phyloP scores from a whole-genome alignment of 2,797 vertebrate species.

The Danionella dracula region DNA sequence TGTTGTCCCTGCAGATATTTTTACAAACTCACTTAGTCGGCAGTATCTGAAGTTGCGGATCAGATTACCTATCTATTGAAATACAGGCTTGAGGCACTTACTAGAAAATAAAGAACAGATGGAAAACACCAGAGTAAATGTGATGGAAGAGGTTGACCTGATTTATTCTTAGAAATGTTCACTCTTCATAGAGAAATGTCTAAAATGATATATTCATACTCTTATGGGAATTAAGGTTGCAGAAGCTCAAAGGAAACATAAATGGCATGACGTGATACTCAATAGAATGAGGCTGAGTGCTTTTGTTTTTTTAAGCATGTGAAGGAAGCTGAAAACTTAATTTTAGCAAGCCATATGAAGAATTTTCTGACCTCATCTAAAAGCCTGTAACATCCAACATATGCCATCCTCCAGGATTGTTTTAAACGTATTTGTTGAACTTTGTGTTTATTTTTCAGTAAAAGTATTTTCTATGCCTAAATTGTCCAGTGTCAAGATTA shows the following conservation, averaged over 20 bases:
- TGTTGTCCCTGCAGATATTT: conserved; percentile 74
- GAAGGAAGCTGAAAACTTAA: too few relatives aligned
- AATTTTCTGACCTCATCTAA: too few relatives aligned
- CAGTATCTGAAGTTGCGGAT: not conserved
- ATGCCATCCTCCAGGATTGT: too few relatives aligned
- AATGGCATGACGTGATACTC: not conserved
- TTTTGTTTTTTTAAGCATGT: too few relatives aligned
- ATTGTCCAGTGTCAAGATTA: too few relatives aligned
- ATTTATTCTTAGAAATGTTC: not conserved
- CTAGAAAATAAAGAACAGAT: not conserved
- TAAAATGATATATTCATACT: not conserved
- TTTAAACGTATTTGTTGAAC: too few relatives aligned
- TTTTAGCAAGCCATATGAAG: too few relatives aligned
- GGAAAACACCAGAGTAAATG: not conserved
- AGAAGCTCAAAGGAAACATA: not conserved
- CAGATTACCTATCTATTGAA: not conserved
- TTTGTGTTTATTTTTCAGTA: too few relatives aligned
- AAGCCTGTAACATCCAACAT: too few relatives aligned
- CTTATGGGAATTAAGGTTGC: not conserved
- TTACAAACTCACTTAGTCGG: conserved; percentile 29
- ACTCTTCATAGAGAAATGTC: not conserved
- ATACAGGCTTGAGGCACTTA: not conserved
- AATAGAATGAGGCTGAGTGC: too few relatives aligned
- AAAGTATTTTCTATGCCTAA: too few relatives aligned
- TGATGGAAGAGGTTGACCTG: not conserved